Evolutionary conservation across 1,140 invertebrate genomes (phyloP).

Genomic region (Diachasma alloeum): DNA sequence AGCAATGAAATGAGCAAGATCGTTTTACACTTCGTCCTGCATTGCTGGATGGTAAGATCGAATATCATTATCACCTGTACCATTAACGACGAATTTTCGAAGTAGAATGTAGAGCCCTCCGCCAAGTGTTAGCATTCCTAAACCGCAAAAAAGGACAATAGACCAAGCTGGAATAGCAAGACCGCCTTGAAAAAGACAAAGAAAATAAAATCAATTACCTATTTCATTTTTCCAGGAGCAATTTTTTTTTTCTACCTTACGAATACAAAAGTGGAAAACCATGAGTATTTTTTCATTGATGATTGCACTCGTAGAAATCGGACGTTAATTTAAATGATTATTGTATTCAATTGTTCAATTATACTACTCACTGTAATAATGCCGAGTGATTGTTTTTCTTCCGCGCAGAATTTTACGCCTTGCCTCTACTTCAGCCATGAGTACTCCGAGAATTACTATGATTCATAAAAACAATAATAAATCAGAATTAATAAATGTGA

Average conservation of each 20-base stretch:
- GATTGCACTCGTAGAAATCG: no score
- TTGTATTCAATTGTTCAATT: background rate
- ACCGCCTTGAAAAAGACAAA: slow-evolving; percentile 68
- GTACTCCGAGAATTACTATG: slow-evolving; percentile 72
- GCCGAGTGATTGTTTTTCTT: slow-evolving; percentile 76
- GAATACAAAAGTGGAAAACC: no score
- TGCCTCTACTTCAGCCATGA: slow-evolving; percentile 74
- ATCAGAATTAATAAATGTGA: background rate
- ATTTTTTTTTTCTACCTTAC: no score
- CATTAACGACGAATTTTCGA: slow-evolving; percentile 71
- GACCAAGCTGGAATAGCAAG: slow-evolving; percentile 78
- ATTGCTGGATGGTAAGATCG: slow-evolving; percentile 55
- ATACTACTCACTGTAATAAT: slow-evolving; percentile 75
- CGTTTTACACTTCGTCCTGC: slow-evolving; percentile 51
- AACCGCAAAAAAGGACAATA: slow-evolving; percentile 72
- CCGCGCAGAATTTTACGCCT: slow-evolving; percentile 78
- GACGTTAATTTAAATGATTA: no score
- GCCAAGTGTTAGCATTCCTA: slow-evolving; percentile 73
- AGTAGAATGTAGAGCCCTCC: slow-evolving; percentile 73
- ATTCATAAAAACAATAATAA: background rate
- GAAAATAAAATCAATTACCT: no score
- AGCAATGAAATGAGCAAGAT: no score
- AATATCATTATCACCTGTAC: slow-evolving; percentile 39
- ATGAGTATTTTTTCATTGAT: no score
- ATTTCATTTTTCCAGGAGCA: slow-evolving; percentile 25